A percentile compares a stretch with the other conserved stretches of the same genome.
These are phyloP conservation scores for Prunella fulvescens DNA, from an alignment of 2,113 vertebrate genomes.

Conservation along the genomic window DNA sequence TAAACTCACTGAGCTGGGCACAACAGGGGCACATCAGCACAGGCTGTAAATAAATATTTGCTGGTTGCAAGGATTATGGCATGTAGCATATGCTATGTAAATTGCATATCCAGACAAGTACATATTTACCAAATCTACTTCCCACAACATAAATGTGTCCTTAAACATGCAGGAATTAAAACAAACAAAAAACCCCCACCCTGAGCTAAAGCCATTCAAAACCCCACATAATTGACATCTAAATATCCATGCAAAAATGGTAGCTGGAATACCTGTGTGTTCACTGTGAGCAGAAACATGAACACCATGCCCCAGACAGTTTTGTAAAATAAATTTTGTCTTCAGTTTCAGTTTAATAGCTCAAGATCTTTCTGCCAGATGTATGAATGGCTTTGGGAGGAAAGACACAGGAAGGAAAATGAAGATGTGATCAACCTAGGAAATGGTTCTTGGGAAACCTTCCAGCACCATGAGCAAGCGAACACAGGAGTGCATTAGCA, in stretches of 20 bases:
- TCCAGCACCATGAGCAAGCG: not conserved
- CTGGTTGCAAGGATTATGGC: not conserved
- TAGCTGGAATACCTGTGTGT: not conserved
- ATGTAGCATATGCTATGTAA: not conserved
- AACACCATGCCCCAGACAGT: not conserved
- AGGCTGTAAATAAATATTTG: not conserved
- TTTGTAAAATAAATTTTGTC: slow-evolving; percentile 43
- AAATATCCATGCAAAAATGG: not conserved
- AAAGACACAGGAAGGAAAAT: slow-evolving; percentile 22
- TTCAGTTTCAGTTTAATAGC: slow-evolving; percentile 42
- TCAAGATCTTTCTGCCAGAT: slow-evolving; percentile 45
- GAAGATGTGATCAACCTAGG: slow-evolving; percentile 39
- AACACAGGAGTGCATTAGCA: slow-evolving; percentile 1
- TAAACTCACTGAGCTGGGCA: not conserved
- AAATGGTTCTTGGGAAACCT: slow-evolving; percentile 36
- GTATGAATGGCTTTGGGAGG: not conserved
- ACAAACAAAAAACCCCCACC: not conserved
- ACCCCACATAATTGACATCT: not conserved
- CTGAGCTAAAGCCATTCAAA: not conserved
- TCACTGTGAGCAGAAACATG: not conserved
- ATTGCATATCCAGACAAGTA: not conserved
- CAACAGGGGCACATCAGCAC: not conserved
- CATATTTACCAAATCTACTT: not conserved
- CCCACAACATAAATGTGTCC: not conserved
- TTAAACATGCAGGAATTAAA: not conserved